Conservation (phyloP, 2,888 invertebrate genomes). For the Unio pictorum region DNA sequence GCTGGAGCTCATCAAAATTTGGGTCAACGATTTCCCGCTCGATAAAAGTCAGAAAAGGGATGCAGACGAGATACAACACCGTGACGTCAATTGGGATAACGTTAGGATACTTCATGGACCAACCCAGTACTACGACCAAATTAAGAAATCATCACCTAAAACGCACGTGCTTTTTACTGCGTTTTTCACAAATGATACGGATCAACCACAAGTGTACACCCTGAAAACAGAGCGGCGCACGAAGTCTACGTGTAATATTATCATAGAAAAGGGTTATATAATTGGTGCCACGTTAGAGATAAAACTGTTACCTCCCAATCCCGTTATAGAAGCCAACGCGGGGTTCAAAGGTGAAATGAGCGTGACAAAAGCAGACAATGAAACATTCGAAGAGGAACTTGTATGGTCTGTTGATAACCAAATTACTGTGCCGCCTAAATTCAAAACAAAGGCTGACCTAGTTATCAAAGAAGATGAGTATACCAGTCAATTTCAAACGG, state of each 20-base stretch:
- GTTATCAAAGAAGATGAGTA: conserved; percentile 69
- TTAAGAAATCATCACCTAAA: conserved; percentile 47
- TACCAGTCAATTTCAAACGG: conserved; percentile 65
- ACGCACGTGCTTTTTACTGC: conserved; percentile 66
- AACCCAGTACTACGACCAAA: conserved; percentile 60
- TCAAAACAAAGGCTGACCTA: conserved; percentile 68
- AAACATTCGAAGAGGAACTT: conserved; percentile 68
- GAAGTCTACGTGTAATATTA: conserved; percentile 66
- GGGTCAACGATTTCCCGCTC: conserved; percentile 49
- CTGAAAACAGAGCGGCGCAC: conserved; percentile 70
- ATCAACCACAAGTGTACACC: conserved; percentile 67
- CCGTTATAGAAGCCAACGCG: conserved; percentile 70
- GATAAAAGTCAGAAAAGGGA: conserved; percentile 51
- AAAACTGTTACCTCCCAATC: conserved; percentile 69
- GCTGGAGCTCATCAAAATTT: conserved; percentile 53
- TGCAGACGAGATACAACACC: conserved; percentile 58
- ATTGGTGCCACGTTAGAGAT: conserved; percentile 59
- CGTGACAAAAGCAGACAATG: conserved; percentile 63
- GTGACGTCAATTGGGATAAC: conserved; percentile 69
- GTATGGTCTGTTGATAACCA: conserved; percentile 71
- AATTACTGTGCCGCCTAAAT: conserved; percentile 66
- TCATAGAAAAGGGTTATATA: conserved; percentile 59
- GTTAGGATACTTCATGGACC: conserved; percentile 64
- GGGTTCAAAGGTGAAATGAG: conserved; percentile 69
- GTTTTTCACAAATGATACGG: conserved; percentile 68